Evolutionary conservation across 1,140 invertebrate species (phyloP), one percentile per base, ranked within the genome.

Genomic region (Helicorthomorpha holstii): DNA sequence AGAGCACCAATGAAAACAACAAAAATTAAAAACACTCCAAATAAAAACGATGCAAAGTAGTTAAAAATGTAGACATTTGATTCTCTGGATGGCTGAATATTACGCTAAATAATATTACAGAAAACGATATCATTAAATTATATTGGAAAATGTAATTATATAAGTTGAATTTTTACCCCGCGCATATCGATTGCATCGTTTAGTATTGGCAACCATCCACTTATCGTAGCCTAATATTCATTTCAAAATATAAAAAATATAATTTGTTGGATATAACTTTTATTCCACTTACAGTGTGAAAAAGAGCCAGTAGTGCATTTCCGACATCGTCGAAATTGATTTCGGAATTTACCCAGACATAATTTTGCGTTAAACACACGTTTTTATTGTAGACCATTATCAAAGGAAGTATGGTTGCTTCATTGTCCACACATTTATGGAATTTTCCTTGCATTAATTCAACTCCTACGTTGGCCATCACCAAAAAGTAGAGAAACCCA

Each of bases 311-410:
- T 69, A 97, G 97, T 24, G 91, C 92, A 74, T 93, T 94, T 34
- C 90, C 82, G 10, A 97, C 92, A 70, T 97, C 90, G 69, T 98
- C 94, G 69, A 98, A 98, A 71, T 96, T 97, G 80, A 98, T 93
- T 54, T 81, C 80, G 29, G 90, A 91, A 71, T 96, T 96, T 67
- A 83, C 80, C 94, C 94, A 98, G 19, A 85, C 87, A 61, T 85
- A 85, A 65, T 93, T 92, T 51, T 47, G 23, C 38, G 3, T 21
- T 48, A 41, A 2, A 50, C 56, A 49, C 43, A 51, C 10, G 48
- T 81, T 83, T 63, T 73, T 71, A 63, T 88, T 84, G 25, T 85
- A 82, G 60, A 92, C 88, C 53, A 89, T 87, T n/a, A n/a, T n/a
- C n/a, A n/a, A n/a, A n/a, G n/a, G n/a, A n/a, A n/a, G n/a, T n/a